A percentile compares a stretch with the other conserved stretches of the same genome.
These are phyloP conservation scores for Diadegma fenestrale DNA, from an alignment of 2,888 invertebrate genomes.

Conservation along the genomic window DNA sequence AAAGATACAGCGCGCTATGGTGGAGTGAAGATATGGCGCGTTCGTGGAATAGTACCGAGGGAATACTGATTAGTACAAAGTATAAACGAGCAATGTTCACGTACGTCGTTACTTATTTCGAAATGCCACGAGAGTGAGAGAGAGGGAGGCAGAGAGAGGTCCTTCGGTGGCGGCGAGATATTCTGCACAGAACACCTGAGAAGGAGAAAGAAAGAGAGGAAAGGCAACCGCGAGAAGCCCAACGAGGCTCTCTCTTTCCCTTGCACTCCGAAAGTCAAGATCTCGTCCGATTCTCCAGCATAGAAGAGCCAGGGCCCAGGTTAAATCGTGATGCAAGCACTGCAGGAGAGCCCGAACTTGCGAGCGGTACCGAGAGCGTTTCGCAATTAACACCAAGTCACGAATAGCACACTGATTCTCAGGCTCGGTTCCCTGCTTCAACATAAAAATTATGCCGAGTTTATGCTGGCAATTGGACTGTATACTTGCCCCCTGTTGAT, in stretches of 20 bases:
- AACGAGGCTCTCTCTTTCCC: not conserved
- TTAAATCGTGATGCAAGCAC: slow-evolving; percentile 53
- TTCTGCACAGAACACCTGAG: slow-evolving; percentile 33
- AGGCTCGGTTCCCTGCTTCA: slow-evolving; percentile 31
- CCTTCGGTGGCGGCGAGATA: slow-evolving; percentile 43
- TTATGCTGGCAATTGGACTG: slow-evolving; percentile 4
- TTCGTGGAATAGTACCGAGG: slow-evolving; percentile 47
- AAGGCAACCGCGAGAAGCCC: slow-evolving; percentile 29
- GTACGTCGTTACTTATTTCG: slow-evolving; percentile 62
- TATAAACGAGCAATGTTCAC: slow-evolving; percentile 68
- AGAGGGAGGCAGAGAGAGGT: not conserved
- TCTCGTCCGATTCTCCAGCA: slow-evolving; percentile 59
- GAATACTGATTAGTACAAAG: slow-evolving; percentile 67
- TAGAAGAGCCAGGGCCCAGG: slow-evolving; percentile 24
- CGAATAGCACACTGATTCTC: slow-evolving; percentile 60
- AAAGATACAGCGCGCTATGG: slow-evolving; percentile 11
- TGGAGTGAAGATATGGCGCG: slow-evolving; percentile 51
- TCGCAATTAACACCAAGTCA: slow-evolving; percentile 71
- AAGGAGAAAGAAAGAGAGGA: slow-evolving; percentile 12
- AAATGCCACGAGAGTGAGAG: slow-evolving; percentile 46
- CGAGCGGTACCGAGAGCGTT: slow-evolving; percentile 53
- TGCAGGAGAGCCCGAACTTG: slow-evolving; percentile 36
- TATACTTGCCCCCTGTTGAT: not conserved
- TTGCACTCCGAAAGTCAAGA: slow-evolving; percentile 18
- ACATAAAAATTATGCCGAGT: slow-evolving; percentile 47